Base-by-base conservation (phyloP, 2,888 invertebrate species). In the Koerneria pararmatus region DNA sequence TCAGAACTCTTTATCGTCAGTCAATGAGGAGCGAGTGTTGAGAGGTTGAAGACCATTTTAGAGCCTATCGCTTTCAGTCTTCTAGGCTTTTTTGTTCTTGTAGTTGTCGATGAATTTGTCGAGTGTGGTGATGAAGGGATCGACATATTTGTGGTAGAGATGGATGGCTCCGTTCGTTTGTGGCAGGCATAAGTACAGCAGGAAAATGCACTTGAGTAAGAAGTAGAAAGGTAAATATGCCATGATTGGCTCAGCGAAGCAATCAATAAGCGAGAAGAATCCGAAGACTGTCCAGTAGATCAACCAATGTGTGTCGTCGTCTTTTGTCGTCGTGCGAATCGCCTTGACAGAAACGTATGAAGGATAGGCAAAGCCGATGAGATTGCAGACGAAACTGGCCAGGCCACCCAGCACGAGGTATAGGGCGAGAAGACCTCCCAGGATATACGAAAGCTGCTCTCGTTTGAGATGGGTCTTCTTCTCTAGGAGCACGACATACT, bases 241-340 rank as follows among this genome's bases (percentile, higher is more conserved):
- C 65, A 88, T 84, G 79, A 98, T 89, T 77, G 91, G 87, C 84
- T 92, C 91, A 0, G 94, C 91, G 84, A 97, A 95, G 86, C 90
- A 93, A 86, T 98, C 98, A n/a, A n/a, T n/a, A 65, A 95, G 86
- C 11, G 92, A 91, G 86, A 98, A 93, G 68, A 91, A 87, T 31
- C 93, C 92, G 86, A 90, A 98, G 8, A 94, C 93, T 15, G 94
- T 93, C 97, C 97, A 98, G 85, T 97, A 98, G 0, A 92, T 95
- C 76, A 98, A 87, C 97, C 97, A 98, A 86, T 93, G 82, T 3
- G 75, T 78, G 67, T 78, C 78, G 67, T 77, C 78, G 41, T 86
- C 86, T 74, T 86, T 87, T 69, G 80, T 76, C 19, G 73, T 68
- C 22, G 85, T 85, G 73, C 87, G 87, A 51, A 88, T 85, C 1